phyloP scores from a whole-genome alignment of 2,113 vertebrate genomes.

The Channa maculata region DNA sequence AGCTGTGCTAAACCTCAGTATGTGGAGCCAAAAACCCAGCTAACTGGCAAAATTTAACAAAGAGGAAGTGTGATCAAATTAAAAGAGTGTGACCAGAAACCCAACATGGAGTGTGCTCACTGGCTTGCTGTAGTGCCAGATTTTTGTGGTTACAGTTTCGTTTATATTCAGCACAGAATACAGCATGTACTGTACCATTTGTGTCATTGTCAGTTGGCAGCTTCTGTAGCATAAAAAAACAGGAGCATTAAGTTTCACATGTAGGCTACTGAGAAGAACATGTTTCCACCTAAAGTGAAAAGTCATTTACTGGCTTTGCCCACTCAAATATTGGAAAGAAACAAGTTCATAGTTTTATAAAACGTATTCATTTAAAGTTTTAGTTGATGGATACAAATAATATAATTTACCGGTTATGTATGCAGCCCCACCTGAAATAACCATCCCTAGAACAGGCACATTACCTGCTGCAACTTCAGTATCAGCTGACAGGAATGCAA shows the following conservation, averaged over 20 bases:
- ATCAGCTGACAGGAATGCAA: slow-evolving; percentile 21
- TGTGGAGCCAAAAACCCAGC: slow-evolving; percentile 19
- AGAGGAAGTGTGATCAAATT: slow-evolving; percentile 38
- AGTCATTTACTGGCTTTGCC: too few relatives aligned
- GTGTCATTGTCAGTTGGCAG: not conserved
- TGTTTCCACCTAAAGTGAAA: too few relatives aligned
- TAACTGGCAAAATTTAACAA: slow-evolving; percentile 7
- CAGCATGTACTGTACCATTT: not conserved
- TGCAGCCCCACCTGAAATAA: not conserved
- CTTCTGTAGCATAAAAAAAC: not conserved
- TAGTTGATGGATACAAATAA: too few relatives aligned
- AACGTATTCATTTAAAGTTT: too few relatives aligned
- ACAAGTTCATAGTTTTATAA: too few relatives aligned
- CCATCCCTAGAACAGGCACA: not conserved
- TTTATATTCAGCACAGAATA: slow-evolving; percentile 10
- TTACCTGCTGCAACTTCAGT: slow-evolving; percentile 10
- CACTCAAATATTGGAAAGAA: too few relatives aligned
- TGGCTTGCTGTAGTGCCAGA: not conserved
- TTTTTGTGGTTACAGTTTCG: slow-evolving; percentile 11
- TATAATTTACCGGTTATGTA: not conserved
- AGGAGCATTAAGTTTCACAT: too few relatives aligned
- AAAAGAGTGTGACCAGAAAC: slow-evolving; percentile 21
- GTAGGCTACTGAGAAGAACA: too few relatives aligned
- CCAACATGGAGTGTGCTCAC: not conserved
- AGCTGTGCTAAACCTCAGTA: slow-evolving; percentile 15